Evolutionary conservation across 2,113 vertebrate genomes (phyloP).

Genomic region (Hiodon alosoides): DNA sequence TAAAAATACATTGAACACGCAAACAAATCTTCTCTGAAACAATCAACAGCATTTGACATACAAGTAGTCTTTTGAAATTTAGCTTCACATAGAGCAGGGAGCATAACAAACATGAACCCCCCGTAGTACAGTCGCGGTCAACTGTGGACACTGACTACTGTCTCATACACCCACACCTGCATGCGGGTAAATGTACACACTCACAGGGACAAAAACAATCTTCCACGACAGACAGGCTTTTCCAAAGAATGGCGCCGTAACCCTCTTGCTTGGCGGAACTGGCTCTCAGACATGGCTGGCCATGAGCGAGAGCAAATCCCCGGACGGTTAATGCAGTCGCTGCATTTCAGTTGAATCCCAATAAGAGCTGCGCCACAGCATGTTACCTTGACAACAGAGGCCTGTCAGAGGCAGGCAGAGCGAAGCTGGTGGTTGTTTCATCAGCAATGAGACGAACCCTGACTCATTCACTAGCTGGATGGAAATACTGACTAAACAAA

Average conservation of each 20-base stretch:
- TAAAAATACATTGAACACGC: slow-evolving; percentile 27
- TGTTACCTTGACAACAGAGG: slow-evolving; percentile 90
- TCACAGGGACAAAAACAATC: background rate
- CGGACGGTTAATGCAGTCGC: slow-evolving; percentile 45
- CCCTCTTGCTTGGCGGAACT: background rate
- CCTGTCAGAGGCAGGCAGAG: slow-evolving; percentile 61
- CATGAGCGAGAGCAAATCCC: slow-evolving; percentile 41
- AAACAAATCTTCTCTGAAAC: slow-evolving; percentile 26
- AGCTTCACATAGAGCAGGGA: slow-evolving; percentile 22
- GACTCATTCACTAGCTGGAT: slow-evolving; percentile 42
- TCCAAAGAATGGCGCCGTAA: background rate
- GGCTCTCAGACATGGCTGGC: slow-evolving; percentile 9
- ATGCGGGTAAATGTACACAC: slow-evolving; percentile 27
- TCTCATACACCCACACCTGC: slow-evolving; percentile 32
- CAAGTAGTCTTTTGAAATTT: slow-evolving; percentile 20
- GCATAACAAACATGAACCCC: slow-evolving; percentile 20
- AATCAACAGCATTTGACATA: background rate
- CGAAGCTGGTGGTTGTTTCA: slow-evolving; percentile 52
- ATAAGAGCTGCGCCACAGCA: slow-evolving; percentile 85
- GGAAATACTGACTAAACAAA: slow-evolving; percentile 34
- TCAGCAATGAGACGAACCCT: slow-evolving; percentile 40
- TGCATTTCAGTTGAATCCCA: slow-evolving; percentile 66
- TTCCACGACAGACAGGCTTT: background rate
- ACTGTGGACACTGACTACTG: slow-evolving; percentile 37
- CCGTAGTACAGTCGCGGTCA: slow-evolving; percentile 21